Evolutionary conservation across 2,888 invertebrate species (phyloP).

Genomic region (Diogma glabrata): DNA sequence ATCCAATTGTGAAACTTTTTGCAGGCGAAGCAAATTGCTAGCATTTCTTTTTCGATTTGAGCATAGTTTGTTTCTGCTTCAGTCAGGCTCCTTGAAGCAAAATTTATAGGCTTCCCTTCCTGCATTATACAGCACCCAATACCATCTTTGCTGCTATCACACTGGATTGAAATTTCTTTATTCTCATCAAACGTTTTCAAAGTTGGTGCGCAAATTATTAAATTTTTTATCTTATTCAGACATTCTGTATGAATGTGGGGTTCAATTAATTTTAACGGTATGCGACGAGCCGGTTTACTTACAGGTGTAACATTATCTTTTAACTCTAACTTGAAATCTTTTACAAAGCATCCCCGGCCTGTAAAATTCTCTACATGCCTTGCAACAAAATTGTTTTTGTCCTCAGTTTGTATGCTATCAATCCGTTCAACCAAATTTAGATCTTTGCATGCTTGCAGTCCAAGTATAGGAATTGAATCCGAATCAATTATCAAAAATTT

Average conservation of each 20-base stretch:
- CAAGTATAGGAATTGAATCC: conserved; percentile 7
- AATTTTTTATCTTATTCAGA: conserved; percentile 14
- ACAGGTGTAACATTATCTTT: background rate
- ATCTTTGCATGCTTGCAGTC: too few species aligned
- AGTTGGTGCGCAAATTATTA: conserved; percentile 10
- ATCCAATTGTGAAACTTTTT: conserved; percentile 17
- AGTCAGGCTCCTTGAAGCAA: conserved; percentile 14
- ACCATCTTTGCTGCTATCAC: too few species aligned
- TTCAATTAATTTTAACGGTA: conserved; percentile 2
- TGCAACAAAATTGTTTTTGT: background rate
- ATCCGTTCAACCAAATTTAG: conserved; percentile 1
- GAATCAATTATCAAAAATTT: conserved; percentile 6
- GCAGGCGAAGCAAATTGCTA: conserved; percentile 8
- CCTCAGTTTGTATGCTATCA: background rate
- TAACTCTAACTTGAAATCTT: conserved; percentile 8
- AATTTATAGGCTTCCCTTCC: too few species aligned
- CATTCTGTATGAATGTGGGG: conserved; percentile 9
- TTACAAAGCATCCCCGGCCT: conserved; percentile 7
- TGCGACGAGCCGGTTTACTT: conserved; percentile 11
- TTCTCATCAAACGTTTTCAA: conserved; percentile 14
- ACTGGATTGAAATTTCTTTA: conserved; percentile 15
- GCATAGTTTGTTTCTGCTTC: conserved; percentile 11
- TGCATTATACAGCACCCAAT: conserved; percentile 14
- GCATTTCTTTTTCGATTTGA: too few species aligned
- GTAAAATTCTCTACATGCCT: conserved; percentile 5